These are phyloP conservation scores for Sylvia atricapilla DNA, from an alignment of 2,113 vertebrate genomes.

Conservation along the genomic window DNA sequence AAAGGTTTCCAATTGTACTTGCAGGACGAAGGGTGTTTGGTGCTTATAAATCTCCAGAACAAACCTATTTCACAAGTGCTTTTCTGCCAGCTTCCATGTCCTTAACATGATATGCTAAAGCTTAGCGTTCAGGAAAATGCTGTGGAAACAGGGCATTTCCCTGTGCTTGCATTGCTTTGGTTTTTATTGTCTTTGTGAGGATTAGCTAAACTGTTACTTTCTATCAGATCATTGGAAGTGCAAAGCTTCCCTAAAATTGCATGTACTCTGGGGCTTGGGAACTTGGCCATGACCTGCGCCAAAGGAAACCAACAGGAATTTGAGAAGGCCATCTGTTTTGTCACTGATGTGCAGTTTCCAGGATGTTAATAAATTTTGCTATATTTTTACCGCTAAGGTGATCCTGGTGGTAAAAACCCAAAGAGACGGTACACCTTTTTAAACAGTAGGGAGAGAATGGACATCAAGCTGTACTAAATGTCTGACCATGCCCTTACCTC, in stretches of 20 bases:
- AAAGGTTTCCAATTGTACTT: background rate
- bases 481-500: conserved; percentile 30
- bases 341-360: background rate
- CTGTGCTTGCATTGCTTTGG: background rate
- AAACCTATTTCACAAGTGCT: background rate
- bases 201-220: background rate
- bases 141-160: background rate
- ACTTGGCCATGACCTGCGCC: background rate
- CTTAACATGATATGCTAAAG: background rate
- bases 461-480: background rate
- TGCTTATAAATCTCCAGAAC: background rate
- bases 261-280: background rate
- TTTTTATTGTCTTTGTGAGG: background rate
- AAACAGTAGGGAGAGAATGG: background rate
- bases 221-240: background rate
- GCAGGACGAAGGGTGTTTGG: background rate
- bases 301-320: background rate
- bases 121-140: background rate
- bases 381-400: background rate
- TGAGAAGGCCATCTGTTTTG: background rate
- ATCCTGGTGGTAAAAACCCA: background rate
- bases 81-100: background rate
- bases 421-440: background rate
- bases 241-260: background rate
- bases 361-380: background rate